phyloP scores from a whole-genome alignment of 2,113 vertebrate genomes.

The Mus pahari region DNA sequence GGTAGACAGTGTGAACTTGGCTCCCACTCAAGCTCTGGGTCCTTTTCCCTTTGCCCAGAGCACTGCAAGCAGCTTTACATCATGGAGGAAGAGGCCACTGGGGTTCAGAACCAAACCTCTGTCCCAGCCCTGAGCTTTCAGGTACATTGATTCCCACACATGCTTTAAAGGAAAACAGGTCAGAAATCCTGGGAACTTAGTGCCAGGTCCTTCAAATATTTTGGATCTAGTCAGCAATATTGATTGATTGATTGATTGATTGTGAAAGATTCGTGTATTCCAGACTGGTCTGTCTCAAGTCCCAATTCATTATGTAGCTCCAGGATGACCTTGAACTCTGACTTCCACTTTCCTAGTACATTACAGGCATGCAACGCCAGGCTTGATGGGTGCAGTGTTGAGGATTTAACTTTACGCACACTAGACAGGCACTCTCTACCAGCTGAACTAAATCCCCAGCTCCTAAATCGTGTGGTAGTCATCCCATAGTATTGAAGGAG shows the following conservation, averaged over 20 bases:
- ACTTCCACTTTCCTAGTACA: too few relatives aligned
- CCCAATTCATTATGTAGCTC: neutral
- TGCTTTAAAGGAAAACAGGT: neutral
- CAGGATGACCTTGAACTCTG: neutral
- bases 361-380: neutral
- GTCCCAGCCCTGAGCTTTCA: neutral
- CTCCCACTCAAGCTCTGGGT: neutral
- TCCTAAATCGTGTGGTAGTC: neutral
- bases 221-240: conserved; percentile 31
- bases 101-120: conserved; percentile 18
- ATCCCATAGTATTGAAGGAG: neutral
- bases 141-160: neutral
- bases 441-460: neutral
- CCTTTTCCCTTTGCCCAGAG: neutral
- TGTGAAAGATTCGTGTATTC: neutral
- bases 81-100: neutral
- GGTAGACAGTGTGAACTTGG: neutral
- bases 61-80: conserved; percentile 25
- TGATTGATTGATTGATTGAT: neutral
- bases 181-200: conserved; percentile 24
- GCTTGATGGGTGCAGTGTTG: neutral
- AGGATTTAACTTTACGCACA: neutral
- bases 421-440: too few relatives aligned
- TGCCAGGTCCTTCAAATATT: conserved; percentile 34
- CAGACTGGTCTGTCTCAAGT: neutral